Evolutionary conservation across 2,113 vertebrate genomes (phyloP).

Genomic region (Ahaetulla prasina): DNA sequence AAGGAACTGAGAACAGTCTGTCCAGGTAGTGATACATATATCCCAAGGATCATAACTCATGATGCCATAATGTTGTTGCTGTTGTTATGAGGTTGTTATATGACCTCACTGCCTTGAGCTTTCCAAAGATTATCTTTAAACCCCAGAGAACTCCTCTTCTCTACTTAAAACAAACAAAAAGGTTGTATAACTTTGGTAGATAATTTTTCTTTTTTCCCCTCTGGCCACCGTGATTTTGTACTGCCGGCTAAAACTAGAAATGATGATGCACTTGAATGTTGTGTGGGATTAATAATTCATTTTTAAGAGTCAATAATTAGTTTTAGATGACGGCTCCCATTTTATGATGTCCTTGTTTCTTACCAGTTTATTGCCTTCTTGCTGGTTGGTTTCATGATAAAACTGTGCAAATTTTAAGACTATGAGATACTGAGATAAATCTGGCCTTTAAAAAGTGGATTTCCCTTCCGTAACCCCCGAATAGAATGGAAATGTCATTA

Average conservation of each 20-base stretch:
- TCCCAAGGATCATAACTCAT: neutral
- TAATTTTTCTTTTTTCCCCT: neutral
- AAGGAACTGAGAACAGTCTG: neutral
- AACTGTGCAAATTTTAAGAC: neutral
- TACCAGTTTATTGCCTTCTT: neutral
- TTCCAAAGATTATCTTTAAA: neutral
- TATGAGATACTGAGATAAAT: neutral
- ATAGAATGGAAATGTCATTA: neutral
- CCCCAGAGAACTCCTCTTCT: neutral
- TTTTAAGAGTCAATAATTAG: neutral
- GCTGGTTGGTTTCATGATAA: neutral
- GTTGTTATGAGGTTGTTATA: neutral
- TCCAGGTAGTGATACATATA: neutral
- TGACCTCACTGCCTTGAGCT: neutral
- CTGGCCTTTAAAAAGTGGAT: neutral
- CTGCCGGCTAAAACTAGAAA: neutral
- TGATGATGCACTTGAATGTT: neutral
- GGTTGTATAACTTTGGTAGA: neutral
- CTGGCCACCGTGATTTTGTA: neutral
- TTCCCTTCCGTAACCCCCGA: neutral
- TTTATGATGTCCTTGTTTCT: neutral
- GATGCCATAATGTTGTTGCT: neutral
- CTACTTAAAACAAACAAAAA: neutral
- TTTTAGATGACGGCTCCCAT: neutral
- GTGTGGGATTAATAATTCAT: constrained; percentile 7